Conservation (phyloP, 2,113 vertebrate genomes). For the Tinamus guttatus region DNA sequence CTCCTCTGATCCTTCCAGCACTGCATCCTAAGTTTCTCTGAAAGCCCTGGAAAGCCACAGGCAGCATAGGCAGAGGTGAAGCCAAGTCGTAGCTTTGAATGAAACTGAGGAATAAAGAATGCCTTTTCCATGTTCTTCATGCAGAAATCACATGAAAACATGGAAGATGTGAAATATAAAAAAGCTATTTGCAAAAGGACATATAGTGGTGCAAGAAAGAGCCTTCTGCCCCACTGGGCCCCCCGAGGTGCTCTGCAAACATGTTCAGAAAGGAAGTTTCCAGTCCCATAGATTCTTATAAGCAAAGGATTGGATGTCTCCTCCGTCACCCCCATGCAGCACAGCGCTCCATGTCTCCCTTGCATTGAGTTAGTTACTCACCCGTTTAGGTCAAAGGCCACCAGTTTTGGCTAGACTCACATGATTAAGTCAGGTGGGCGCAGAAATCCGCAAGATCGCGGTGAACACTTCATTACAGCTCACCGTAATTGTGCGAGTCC, state of each 20-base stretch:
- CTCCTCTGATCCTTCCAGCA: background rate
- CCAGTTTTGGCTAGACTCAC: background rate
- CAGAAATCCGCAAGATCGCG: background rate
- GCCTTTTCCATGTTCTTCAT: background rate
- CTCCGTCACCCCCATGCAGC: fast-evolving
- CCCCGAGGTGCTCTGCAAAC: fast-evolving
- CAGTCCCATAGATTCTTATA: background rate
- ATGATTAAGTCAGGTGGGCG: background rate
- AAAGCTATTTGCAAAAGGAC: background rate
- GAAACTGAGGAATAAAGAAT: background rate
- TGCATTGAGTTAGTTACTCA: background rate
- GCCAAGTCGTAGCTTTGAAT: background rate
- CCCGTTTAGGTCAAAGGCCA: background rate
- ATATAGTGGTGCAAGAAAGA: fast-evolving
- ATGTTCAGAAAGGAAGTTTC: background rate
- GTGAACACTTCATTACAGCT: background rate
- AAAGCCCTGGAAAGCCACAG: background rate
- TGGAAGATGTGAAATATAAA: background rate
- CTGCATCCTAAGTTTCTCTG: background rate
- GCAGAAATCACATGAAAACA: background rate
- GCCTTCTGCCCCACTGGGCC: too few relatives aligned
- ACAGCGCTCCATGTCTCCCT: background rate
- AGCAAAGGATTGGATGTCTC: background rate
- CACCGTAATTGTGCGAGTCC: background rate
- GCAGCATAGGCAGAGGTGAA: background rate